Percentiles rank a stretch among this genome's conserved stretches.
Evolutionary conservation across 1,140 invertebrate species (phyloP).

Genomic region (Amphibalanus amphitrite): DNA sequence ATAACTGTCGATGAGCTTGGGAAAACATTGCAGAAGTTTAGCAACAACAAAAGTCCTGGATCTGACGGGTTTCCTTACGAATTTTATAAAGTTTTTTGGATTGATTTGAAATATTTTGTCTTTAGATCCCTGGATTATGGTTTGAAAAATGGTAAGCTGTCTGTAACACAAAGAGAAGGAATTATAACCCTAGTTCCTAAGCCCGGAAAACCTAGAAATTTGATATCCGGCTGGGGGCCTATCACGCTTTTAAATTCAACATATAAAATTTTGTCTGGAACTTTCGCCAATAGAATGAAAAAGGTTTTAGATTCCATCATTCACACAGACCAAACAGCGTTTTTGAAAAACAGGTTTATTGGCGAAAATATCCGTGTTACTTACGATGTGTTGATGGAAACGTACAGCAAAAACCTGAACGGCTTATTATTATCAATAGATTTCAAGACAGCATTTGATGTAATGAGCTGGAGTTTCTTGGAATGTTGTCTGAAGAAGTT

Average conservation of each 20-base stretch:
- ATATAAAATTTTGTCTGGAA: neutral
- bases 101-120: neutral
- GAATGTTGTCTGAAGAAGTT: neutral
- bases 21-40: neutral
- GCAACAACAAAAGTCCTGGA: neutral
- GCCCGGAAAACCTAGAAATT: neutral
- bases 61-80: neutral
- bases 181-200: neutral
- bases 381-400: neutral
- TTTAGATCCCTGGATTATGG: neutral
- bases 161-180: neutral
- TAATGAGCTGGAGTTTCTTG: neutral
- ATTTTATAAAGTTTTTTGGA: neutral
- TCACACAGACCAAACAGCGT: neutral
- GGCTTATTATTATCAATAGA: neutral
- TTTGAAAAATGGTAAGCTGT: neutral
- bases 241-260: neutral
- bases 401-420: neutral
- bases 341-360: neutral
- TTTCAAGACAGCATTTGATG: neutral
- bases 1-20: neutral
- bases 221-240: neutral
- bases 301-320: neutral
- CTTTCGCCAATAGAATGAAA: neutral
- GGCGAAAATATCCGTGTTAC: neutral